Evolutionary conservation across 2,888 invertebrate genomes (phyloP), one percentile per base, ranked within the genome.

Genomic region (Eupithecia tripunctaria): DNA sequence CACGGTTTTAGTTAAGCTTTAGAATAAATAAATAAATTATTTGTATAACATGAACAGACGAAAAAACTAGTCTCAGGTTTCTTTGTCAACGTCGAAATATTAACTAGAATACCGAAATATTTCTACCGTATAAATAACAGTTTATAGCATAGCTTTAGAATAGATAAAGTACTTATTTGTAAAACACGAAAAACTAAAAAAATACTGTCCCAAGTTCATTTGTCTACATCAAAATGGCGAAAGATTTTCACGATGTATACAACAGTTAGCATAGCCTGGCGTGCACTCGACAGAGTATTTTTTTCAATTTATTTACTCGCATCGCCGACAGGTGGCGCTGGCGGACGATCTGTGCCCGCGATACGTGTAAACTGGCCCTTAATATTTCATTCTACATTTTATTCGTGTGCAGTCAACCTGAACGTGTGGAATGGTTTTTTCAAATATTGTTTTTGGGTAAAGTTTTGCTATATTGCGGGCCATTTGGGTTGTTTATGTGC

Each of bases 321-420:
- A 85, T 86, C 88, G 88, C 72, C 89, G 91, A 89, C 91, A 93
- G 92, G 91, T 93, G 93, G 90, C 90, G 88, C 84, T 83, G 84
- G 78, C 83, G 80, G 56, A 77, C 87, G 88, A 88, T 88, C 84
- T 79, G 85, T 76, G 86, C 85, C 77, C 82, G 85, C 86, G 89
- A 88, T 91, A 88, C 85, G 88, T 88, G 88, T 89, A 86, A 89
- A 89, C 88, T 86, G 87, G 84, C 90, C 86, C 83, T 88, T 88
- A 85, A 90, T 89, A 90, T 87, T 89, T 90, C 88, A 90, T 86
- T 86, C 83, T 83, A 85, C 84, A 85, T 87, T 89, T 90, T 89
- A 89, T 89, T 89, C 85, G 80, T 82, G 80, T 79, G 84, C 85
- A 86, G 79, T 83, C 84, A 83, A 83, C 85, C 82, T 79, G 77